phyloP scores from a whole-genome alignment of 2,113 vertebrate species.

The Mustela nigripes region DNA sequence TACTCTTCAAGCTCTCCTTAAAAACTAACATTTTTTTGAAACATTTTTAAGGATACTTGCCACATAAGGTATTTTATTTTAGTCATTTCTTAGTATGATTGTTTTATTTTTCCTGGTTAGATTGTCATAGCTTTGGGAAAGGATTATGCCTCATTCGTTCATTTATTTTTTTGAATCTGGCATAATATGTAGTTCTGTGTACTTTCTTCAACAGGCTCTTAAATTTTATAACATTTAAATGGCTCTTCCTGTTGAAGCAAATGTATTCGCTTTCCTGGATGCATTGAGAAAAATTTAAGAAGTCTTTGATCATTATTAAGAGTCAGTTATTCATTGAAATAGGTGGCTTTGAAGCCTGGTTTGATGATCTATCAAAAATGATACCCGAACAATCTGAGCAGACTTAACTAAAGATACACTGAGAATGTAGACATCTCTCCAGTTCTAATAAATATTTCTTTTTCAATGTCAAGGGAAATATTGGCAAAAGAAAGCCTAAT shows the following conservation, averaged over 20 bases:
- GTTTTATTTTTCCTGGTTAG: neutral
- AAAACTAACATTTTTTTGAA: neutral
- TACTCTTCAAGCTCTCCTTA: neutral
- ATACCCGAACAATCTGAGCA: neutral
- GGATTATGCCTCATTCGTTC: neutral
- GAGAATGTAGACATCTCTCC: neutral
- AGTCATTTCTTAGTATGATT: neutral
- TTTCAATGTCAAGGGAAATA: neutral
- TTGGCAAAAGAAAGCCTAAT: neutral
- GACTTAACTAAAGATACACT: neutral
- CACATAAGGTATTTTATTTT: neutral
- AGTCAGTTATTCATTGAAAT: neutral
- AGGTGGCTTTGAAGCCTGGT: neutral
- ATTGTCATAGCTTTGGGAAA: neutral
- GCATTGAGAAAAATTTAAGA: neutral
- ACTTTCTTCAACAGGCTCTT: neutral
- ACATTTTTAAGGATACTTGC: neutral
- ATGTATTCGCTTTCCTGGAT: neutral
- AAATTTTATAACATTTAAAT: neutral
- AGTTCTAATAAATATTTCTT: neutral
- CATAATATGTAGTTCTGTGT: neutral
- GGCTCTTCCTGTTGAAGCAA: conserved; percentile 14
- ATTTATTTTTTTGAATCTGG: neutral
- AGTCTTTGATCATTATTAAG: neutral
- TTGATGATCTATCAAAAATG: neutral